These are phyloP conservation scores for Alouatta palliata DNA, from an alignment of 2,113 vertebrate genomes.

Conservation along the genomic window DNA sequence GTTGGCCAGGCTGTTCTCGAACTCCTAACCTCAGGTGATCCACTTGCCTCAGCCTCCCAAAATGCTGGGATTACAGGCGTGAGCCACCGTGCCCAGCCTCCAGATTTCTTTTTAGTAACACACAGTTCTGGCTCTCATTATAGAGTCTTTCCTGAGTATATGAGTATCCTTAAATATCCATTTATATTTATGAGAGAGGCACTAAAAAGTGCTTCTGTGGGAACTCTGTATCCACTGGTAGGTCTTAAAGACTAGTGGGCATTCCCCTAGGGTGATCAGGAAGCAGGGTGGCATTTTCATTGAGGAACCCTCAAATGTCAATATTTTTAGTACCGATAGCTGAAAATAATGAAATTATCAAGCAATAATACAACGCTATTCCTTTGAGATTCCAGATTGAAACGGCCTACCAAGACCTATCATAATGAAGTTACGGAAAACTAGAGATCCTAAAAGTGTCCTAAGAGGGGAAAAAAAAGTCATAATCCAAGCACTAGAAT, in stretches of 20 bases:
- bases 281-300: background rate
- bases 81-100: background rate
- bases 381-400: background rate
- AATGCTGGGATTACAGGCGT: too few relatives aligned
- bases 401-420: background rate
- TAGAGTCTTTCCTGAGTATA: background rate
- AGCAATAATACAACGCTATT: background rate
- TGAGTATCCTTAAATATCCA: background rate
- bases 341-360: background rate
- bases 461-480: background rate
- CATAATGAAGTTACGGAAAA: background rate
- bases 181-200: background rate
- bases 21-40: too few relatives aligned
- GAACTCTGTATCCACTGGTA: background rate
- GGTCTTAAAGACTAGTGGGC: background rate
- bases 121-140: background rate
- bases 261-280: background rate
- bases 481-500: background rate
- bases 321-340: background rate
- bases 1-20: too few relatives aligned
- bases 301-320: background rate
- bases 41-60: too few relatives aligned
- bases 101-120: constrained; percentile 8
- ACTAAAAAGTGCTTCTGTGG: background rate
- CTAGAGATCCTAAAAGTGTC: background rate